Evolutionary conservation across 2,113 vertebrate species (phyloP).

Genomic region (Microtus ochrogaster): DNA sequence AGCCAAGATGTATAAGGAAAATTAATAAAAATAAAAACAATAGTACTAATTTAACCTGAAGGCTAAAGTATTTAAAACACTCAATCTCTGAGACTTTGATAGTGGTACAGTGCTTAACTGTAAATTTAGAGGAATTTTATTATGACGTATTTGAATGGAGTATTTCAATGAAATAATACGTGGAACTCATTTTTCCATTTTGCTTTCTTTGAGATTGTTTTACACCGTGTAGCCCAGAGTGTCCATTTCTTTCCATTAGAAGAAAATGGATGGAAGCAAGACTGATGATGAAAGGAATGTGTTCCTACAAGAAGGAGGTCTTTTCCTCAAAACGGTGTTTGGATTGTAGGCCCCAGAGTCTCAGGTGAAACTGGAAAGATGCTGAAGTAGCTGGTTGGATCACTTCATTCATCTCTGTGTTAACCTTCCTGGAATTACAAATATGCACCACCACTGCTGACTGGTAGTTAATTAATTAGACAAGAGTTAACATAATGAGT

Average conservation of each 20-base stretch:
- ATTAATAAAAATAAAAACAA: background rate
- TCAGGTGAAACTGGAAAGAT: accelerated
- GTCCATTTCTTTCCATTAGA: background rate
- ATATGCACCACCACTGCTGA: background rate
- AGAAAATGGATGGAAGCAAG: background rate
- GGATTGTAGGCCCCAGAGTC: accelerated
- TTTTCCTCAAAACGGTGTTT: background rate
- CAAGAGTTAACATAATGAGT: background rate
- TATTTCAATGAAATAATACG: background rate
- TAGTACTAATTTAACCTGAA: background rate
- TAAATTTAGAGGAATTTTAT: background rate
- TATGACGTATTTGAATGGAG: background rate
- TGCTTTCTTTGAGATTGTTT: background rate
- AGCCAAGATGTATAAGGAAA: background rate
- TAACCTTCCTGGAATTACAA: background rate
- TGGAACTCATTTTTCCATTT: background rate
- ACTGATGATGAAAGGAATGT: background rate
- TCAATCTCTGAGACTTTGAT: background rate
- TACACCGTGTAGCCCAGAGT: background rate
- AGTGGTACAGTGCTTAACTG: no score
- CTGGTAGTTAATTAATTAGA: background rate
- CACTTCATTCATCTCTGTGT: background rate
- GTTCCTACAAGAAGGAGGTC: background rate
- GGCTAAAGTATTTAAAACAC: background rate
- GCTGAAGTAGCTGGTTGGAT: background rate